Percentiles rank a stretch among this genome's conserved stretches.
phyloP scores from a whole-genome alignment of 2,888 invertebrate genomes.

The Oscheius sp. region DNA sequence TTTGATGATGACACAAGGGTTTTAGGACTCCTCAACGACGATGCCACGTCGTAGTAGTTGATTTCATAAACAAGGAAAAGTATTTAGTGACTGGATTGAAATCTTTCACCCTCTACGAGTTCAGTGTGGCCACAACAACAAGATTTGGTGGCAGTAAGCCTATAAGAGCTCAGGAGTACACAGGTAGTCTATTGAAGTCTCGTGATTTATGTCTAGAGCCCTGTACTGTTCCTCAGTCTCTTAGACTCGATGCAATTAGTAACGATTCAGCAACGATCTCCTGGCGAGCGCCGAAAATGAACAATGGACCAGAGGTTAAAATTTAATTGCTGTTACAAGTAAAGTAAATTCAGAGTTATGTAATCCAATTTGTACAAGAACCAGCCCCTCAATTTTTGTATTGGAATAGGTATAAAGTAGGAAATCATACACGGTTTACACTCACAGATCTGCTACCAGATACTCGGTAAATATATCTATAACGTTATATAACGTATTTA shows the following conservation, averaged over 20 bases:
- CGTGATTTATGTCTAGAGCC: no score
- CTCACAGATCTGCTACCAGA: constrained; percentile 62
- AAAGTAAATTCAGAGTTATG: constrained; percentile 54
- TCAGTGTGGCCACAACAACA: constrained; percentile 65
- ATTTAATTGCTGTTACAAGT: not conserved
- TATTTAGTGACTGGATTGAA: constrained; percentile 60
- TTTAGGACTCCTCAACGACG: constrained; percentile 62
- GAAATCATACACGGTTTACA: constrained; percentile 61
- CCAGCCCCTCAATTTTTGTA: constrained; percentile 68
- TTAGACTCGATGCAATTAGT: constrained; percentile 63
- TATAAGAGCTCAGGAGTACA: constrained; percentile 65
- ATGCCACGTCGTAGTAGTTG: constrained; percentile 62
- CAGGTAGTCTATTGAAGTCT: constrained; percentile 49
- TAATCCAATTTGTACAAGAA: constrained; percentile 67
- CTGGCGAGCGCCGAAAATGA: constrained; percentile 67
- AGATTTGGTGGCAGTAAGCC: constrained; percentile 63
- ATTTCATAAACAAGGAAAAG: constrained; percentile 63
- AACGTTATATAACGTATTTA: constrained; percentile 16
- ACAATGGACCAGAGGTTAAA: constrained; percentile 66
- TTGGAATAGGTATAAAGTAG: constrained; percentile 62
- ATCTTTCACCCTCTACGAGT: constrained; percentile 68
- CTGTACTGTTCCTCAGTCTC: constrained; percentile 67
- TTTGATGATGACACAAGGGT: not conserved
- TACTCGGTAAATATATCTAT: constrained; percentile 47
- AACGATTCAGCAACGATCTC: constrained; percentile 67